Evolutionary conservation across 2,888 invertebrate species (phyloP).

Genomic region (Trilocha varians): DNA sequence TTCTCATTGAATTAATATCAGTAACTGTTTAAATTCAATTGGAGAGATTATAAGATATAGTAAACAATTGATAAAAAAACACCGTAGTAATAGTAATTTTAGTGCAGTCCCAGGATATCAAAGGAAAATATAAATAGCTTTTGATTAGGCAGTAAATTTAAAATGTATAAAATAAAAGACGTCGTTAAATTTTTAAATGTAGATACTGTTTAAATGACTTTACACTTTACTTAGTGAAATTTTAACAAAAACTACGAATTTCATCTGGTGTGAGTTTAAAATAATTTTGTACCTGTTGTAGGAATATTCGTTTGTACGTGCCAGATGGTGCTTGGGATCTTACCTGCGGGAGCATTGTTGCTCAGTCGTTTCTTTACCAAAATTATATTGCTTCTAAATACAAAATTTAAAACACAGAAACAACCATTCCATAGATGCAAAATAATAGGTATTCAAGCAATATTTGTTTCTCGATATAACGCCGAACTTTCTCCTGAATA

Average conservation of each 20-base stretch:
- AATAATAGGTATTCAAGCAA: not conserved
- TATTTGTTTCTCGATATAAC: not conserved
- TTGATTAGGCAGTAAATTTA: too few species aligned
- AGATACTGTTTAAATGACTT: not conserved
- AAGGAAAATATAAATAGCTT: too few species aligned
- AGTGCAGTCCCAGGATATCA: too few species aligned
- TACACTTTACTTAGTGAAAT: not conserved
- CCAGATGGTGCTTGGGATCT: slow-evolving; percentile 46
- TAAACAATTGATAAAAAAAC: too few species aligned
- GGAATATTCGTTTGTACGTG: slow-evolving; percentile 35
- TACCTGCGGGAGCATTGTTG: slow-evolving; percentile 50
- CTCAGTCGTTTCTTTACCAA: too few species aligned
- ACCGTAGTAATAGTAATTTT: too few species aligned
- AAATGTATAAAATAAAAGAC: too few species aligned
- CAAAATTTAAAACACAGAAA: not conserved
- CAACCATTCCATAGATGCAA: not conserved
- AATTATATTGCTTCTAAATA: too few species aligned
- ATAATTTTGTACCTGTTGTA: slow-evolving; percentile 20
- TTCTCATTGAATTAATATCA: too few species aligned
- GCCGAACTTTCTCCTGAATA: slow-evolving; percentile 17
- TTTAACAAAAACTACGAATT: not conserved
- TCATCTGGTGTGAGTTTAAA: not conserved
- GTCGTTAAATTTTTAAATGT: not conserved
- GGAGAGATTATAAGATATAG: too few species aligned
- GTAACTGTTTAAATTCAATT: too few species aligned